Base-by-base conservation (phyloP, 2,888 invertebrate species). In the Sesia apiformis region DNA sequence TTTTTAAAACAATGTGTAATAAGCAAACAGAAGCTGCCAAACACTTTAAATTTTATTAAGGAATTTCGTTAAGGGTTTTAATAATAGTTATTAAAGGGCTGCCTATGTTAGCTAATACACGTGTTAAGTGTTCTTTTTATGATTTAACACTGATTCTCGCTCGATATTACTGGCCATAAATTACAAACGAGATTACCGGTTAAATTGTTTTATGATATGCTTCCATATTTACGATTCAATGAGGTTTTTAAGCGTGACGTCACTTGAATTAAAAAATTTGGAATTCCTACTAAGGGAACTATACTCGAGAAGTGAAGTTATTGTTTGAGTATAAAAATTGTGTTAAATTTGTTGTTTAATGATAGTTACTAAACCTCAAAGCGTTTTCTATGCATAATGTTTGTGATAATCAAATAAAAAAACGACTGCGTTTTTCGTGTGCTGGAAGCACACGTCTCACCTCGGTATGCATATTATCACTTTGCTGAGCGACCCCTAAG, bases 61-160 rank as follows among this genome's bases (percentile, higher is more conserved):
- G 81, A 80, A 81, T 84, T 83, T 80, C 75, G 81, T 83, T 77
- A 78, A 78, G 80, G 76, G 72, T 67, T 75, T 75, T 86, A 87
- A 87, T 87, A 84, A 87, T 81, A 86, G 86, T 85, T 84, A 88
- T 88, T 88, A 88, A 76, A 78, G 70, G 70, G 80, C 75, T 79
- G 81, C 81, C 72, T 67, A 81, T 71, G 80, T 79, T 81, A 78
- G 77, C 84, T 86, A 85, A 86, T 84, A 80, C 73, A 71, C 70
- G 75, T 71, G 81, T 78, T 79, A 83, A 85, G 81, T 81, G 81
- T 65, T 77, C 77, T 82, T 85, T 83, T 87, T 84, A 87, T 85
- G 86, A 85, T 86, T 81, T 81, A 85, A 82, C 83, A 79, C 80
- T 78, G 83, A 84, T 84, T 81, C 82, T 62, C 71, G 58, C 68